These are phyloP conservation scores for Drosophila paramelanica DNA, from an alignment of 2,888 invertebrate genomes.

Conservation along the genomic window DNA sequence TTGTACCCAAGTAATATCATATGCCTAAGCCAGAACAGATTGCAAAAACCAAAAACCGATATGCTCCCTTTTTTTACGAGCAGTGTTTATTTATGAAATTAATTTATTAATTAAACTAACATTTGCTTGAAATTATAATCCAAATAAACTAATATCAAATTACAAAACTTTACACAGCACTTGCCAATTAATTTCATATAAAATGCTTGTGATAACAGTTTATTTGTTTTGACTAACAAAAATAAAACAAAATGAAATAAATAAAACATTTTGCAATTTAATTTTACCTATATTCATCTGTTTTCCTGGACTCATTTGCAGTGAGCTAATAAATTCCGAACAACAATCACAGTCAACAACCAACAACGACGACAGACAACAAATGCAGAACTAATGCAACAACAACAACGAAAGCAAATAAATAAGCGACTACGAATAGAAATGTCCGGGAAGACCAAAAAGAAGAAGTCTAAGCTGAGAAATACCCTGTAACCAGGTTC, in stretches of 20 bases:
- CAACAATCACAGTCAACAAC: slow-evolving; percentile 10
- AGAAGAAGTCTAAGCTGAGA: neutral
- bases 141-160: neutral
- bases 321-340: slow-evolving; percentile 34
- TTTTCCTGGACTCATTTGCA: slow-evolving; percentile 9
- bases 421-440: neutral
- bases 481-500: neutral
- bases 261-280: neutral
- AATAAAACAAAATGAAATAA: no score
- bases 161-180: neutral
- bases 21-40: no score
- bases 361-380: slow-evolving; percentile 34
- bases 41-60: no score
- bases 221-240: neutral
- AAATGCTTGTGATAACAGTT: neutral
- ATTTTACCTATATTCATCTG: neutral
- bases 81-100: neutral
- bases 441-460: neutral
- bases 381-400: slow-evolving; percentile 2
- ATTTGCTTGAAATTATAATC: neutral
- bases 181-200: neutral
- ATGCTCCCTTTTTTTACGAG: no score
- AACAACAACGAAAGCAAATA: neutral
- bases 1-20: no score
- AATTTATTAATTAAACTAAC: neutral